Conservation (phyloP, 2,888 invertebrate species). For the Tipula confusa region DNA sequence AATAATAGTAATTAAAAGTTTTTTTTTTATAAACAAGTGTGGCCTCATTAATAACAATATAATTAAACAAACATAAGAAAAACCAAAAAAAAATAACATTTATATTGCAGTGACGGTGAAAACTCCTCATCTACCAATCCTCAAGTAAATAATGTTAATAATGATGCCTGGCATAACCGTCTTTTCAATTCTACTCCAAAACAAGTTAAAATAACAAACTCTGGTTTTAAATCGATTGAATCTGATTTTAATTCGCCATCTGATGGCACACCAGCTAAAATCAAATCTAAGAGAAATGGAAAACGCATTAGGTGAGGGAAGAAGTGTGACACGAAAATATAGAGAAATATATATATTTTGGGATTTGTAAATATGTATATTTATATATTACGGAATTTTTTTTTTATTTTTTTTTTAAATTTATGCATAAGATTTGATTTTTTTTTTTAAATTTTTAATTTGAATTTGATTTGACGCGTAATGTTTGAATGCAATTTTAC, state of each 20-base stretch:
- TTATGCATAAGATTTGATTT: neutral
- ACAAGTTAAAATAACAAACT: neutral
- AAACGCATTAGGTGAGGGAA: constrained; percentile 53
- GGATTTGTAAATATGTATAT: constrained; percentile 25
- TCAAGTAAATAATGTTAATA: constrained; percentile 39
- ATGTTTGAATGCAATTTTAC: neutral
- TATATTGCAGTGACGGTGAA: constrained; percentile 13
- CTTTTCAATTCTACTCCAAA: constrained; percentile 41
- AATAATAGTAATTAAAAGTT: neutral
- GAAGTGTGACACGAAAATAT: constrained; percentile 33
- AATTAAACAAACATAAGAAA: neutral
- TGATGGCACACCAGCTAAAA: constrained; percentile 46
- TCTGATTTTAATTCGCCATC: constrained; percentile 49
- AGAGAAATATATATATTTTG: constrained; percentile 26
- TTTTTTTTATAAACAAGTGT: neutral
- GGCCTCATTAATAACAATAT: neutral
- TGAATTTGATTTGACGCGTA: constrained; percentile 5
- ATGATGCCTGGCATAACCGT: constrained; percentile 49
- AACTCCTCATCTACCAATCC: constrained; percentile 8
- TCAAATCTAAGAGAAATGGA: constrained; percentile 42
- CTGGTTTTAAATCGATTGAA: constrained; percentile 27
- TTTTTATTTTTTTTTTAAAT: neutral
- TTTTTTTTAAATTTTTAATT: neutral
- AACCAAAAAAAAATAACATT: neutral
- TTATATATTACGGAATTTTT: neutral